Conservation (phyloP, 1,140 invertebrate genomes). For the Thaumatotibia leucotreta region DNA sequence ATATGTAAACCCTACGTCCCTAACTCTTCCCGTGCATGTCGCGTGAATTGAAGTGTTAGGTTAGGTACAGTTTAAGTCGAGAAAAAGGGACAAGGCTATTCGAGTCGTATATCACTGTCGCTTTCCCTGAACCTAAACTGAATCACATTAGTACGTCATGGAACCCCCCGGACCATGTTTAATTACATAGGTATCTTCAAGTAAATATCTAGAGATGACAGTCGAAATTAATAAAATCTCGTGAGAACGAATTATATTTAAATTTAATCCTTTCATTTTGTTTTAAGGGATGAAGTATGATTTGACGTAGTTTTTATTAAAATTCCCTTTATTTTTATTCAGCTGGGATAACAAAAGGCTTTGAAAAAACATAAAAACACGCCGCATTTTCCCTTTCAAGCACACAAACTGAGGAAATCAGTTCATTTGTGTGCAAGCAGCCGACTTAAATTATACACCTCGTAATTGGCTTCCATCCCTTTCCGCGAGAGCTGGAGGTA, state of each 20-base stretch:
- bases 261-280: not conserved
- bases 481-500: not conserved
- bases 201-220: too few relatives aligned
- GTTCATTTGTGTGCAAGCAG: conserved; percentile 6
- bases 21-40: too few relatives aligned
- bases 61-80: too few relatives aligned
- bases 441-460: conserved; percentile 9
- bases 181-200: too few relatives aligned
- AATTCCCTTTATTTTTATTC: not conserved
- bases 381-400: conserved; percentile 11
- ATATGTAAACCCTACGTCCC: too few relatives aligned
- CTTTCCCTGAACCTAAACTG: too few relatives aligned
- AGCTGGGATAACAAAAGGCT: not conserved
- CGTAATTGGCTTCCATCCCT: conserved; percentile 4
- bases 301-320: not conserved
- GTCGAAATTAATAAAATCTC: not conserved
- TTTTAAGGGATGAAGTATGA: not conserved
- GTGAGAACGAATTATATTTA: not conserved
- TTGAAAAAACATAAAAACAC: not conserved
- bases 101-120: too few relatives aligned
- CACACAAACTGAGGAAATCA: not conserved
- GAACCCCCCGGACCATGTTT: too few relatives aligned
- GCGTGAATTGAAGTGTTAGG: too few relatives aligned
- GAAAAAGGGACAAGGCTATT: too few relatives aligned
- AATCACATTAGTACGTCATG: too few relatives aligned